phyloP scores from a whole-genome alignment of 92 coral and sea anemone species.

The Meandrina meandrites region DNA sequence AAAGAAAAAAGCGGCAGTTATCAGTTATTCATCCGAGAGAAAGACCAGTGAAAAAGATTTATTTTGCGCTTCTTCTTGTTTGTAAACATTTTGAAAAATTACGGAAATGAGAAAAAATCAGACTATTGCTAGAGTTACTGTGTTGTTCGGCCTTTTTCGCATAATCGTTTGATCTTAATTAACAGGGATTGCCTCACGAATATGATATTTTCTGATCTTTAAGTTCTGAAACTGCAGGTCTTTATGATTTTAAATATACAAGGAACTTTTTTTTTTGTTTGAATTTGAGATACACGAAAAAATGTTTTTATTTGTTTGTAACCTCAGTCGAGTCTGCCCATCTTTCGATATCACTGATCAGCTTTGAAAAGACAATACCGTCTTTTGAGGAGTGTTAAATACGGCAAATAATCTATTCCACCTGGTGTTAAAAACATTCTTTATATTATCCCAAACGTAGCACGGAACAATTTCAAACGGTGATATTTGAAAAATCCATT shows the following conservation, averaged over 20 bases:
- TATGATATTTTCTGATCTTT: neutral
- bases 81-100: no score
- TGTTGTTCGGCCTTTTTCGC: no score
- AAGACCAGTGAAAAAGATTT: neutral
- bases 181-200: neutral
- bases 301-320: neutral
- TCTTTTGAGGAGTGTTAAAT: neutral
- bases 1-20: neutral
- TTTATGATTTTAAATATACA: neutral
- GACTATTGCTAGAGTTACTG: no score
- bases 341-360: neutral
- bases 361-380: neutral
- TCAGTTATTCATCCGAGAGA: neutral
- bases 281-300: neutral
- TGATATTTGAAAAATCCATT: neutral
- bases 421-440: neutral
- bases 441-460: neutral
- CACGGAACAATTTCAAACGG: neutral
- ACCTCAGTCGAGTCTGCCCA: neutral
- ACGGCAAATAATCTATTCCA: neutral
- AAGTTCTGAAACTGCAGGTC: neutral
- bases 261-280: neutral
- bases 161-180: neutral
- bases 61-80: neutral
- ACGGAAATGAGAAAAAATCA: no score